Percentiles rank a stretch among this genome's conserved stretches.
Evolutionary conservation across 2,113 vertebrate species (phyloP).

Genomic region (Eidolon helvum): DNA sequence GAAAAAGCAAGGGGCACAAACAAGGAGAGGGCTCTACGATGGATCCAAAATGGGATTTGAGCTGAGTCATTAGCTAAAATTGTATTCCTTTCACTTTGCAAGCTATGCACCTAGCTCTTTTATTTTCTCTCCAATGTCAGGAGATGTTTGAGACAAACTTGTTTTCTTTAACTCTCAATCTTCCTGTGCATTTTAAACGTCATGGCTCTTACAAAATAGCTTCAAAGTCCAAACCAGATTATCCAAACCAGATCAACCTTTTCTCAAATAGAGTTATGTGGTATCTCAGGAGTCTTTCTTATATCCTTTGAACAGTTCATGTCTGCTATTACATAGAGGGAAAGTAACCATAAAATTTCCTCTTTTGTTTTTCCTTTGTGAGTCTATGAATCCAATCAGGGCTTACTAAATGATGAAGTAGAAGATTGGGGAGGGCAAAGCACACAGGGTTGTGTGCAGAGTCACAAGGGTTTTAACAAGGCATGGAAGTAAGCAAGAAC

Average conservation of each 20-base stretch:
- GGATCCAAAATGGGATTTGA: accelerated
- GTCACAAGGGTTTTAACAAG: neutral
- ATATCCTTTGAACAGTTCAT: neutral
- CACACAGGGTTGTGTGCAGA: neutral
- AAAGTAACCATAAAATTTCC: neutral
- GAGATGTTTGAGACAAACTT: neutral
- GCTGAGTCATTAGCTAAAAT: no score
- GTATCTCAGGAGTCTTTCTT: neutral
- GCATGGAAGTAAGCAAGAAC: neutral
- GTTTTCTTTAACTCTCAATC: neutral
- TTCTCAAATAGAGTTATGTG: neutral
- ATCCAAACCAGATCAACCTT: neutral
- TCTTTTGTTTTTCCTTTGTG: neutral
- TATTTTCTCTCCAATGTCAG: neutral
- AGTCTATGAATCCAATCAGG: neutral
- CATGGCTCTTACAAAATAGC: neutral
- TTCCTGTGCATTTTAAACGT: neutral
- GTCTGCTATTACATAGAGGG: neutral
- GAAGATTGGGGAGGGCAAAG: no score
- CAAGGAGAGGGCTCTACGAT: neutral
- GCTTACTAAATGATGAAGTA: neutral
- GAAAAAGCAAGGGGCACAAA: neutral
- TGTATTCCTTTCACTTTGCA: neutral
- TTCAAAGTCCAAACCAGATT: neutral
- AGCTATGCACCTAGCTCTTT: accelerated